Evolutionary conservation across 2,113 vertebrate genomes (phyloP), one percentile per base, ranked within the genome.

Genomic region (Sula dactylatra): DNA sequence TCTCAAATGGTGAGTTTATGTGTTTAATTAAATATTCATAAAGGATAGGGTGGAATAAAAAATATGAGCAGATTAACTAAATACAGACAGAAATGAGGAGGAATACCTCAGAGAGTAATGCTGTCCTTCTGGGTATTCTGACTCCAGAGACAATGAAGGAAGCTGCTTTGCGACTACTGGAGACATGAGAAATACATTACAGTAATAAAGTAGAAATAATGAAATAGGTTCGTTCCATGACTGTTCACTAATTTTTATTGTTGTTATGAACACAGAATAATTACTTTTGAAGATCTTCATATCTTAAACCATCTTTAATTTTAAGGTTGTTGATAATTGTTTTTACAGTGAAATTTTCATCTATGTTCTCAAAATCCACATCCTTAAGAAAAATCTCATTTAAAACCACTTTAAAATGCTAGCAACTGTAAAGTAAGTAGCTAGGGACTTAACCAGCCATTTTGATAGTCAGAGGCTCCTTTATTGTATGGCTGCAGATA

Each of bases 21-120:
- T 58, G 27, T 40, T 88, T 93, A 79, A 88, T 86, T 83, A 94
- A 88, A 83, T 93, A 72, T 85, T 96, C 55, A 85, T 72, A 77
- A 86, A 90, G 50, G 26, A 13, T 64, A 77, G 8, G 15, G 42
- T 93, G 21, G 31, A 86, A 82, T 88, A 36, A 86, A 88, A 66
- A 73, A 47, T 40, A 70, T 16, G 11, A 82, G 47, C 26, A 92
- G 20, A 8, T 78, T 81, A 88, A 79, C 73, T 83, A 92, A 87
- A 82, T 62, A 31, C 6, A 64, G 40, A 42, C 6, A 87, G 62
- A 64, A 79, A 38, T 47, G 1, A 44, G 8, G 22, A 52, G 17
- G 16, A 49, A 34, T 44, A 16, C 4, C 3, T 92, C 20, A 73
- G 44, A 77, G 24, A 54, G 31, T 70, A 93, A 15, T 11, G 13